Evolutionary conservation across 2,113 vertebrate species (phyloP), one percentile per base, ranked within the genome.

Genomic region (Gallinago media): DNA sequence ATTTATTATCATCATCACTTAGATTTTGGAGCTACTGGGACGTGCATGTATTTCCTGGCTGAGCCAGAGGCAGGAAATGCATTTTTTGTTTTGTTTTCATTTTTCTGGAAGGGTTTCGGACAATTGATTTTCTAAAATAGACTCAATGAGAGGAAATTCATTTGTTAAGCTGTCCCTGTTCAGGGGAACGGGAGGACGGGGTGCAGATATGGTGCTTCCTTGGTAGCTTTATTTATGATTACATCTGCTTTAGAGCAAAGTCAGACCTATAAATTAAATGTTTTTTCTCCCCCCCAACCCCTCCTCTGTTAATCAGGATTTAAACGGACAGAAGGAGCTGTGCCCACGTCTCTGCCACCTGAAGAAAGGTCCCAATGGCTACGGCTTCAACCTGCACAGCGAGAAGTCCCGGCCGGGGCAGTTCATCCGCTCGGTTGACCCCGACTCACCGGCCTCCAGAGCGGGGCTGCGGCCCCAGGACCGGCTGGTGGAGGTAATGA

Each of bases 381-480:
- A 99, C 1, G 99, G 99, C 59, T 99, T 99, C 97, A 99, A 99
- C 97, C 98, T 99, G 87, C 99, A 99, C 98, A 99, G 98, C 2
- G 98, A 99, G 83, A 99, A 99, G 92, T 98, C 98, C 4, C 98
- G 98, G 55, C 96, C 96, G 0, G 99, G 99, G 8, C 99, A 99
- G 97, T 99, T 98, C 94, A 98, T 99, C 90, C 99, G 99, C 52
- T 99, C 98, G 0, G 99, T 99, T 44, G 99, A 99, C 65, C 98
- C 98, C 0, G 97, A 98, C 49, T 99, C 99, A 0, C 98, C 99
- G 0, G 99, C 99, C 0, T 97, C 98, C 77, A 94, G 96, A 9
- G 98, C 99, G 0, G 99, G 98, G 46, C 98, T 99, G 86, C 97
- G 95, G 56, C 96, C 99, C 17, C 98, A 98, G 96, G 99, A 99